Evolutionary conservation across 2,797 vertebrate genomes (phyloP).

Genomic region (Cyclopterus lumpus): DNA sequence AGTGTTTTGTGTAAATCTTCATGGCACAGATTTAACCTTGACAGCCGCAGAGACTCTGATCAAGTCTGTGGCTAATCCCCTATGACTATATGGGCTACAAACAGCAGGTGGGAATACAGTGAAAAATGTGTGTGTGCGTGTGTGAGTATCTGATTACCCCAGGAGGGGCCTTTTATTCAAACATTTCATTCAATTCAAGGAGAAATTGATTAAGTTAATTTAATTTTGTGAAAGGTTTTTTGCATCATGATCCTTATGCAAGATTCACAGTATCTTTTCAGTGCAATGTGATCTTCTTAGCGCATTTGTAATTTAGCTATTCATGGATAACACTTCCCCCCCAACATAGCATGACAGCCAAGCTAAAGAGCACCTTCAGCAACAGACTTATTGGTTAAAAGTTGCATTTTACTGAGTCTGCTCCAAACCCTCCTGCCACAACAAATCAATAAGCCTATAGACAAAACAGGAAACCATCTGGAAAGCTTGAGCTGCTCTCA

Average conservation of each 20-base stretch:
- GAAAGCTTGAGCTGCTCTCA: neutral
- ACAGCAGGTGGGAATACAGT: conserved; percentile 35
- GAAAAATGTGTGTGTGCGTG: conserved; percentile 31
- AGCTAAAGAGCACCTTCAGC: neutral
- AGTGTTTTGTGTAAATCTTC: conserved; percentile 74
- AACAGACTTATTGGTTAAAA: neutral
- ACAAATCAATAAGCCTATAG: conserved; percentile 3
- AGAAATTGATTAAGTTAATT: conserved; percentile 5
- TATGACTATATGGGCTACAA: conserved; percentile 64
- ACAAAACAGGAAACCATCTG: conserved; percentile 1
- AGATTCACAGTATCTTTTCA: neutral
- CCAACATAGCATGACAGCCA: neutral
- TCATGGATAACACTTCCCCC: neutral
- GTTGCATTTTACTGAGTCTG: conserved; percentile 1
- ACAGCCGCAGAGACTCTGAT: conserved; percentile 74
- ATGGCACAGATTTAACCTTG: conserved; percentile 64
- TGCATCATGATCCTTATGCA: neutral
- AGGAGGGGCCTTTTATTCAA: neutral
- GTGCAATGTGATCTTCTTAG: neutral
- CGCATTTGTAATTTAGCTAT: neutral
- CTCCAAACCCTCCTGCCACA: conserved; percentile 2
- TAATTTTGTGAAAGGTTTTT: conserved; percentile 4
- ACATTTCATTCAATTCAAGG: conserved; percentile 12
- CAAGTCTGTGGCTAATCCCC: conserved; percentile 81
- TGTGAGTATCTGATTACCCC: neutral